Base-by-base conservation (phyloP, 2,797 vertebrate species). In the Acrocephalus scirpaceus region DNA sequence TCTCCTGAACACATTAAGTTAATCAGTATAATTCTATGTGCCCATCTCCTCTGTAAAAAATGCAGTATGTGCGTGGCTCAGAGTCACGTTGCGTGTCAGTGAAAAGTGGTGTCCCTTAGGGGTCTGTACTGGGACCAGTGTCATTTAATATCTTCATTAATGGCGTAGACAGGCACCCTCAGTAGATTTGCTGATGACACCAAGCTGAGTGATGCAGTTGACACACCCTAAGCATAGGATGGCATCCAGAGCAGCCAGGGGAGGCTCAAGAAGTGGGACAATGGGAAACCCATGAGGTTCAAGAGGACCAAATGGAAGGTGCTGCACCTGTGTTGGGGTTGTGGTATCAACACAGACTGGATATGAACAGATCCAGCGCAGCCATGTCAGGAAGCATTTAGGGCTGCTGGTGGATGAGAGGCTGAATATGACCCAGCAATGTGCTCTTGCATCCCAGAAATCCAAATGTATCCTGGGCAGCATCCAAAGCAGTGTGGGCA, bases 31-130 rank as follows among this genome's bases (percentile, higher is more conserved):
- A 79, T 40, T 65, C 18, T 51, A 6, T 14, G 10, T 38, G 8
- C 8, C 86, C 12, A 21, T 26, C 6, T 47, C 50, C 8, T 70
- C 10, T 47, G 17, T 60, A 54, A 84, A 70, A 73, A 77, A 30
- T 21, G 26, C 9, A 44, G 11, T 60, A 13, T 14, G 2, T n/a
- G 1, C 29, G 8, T 18, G 38, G 18, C 40, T 60, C 0, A 0
- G 25, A 53, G 53, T 66, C 34, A 47, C 0, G 0, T 13, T 42
- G 12, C 38, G 26, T 13, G 34, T 65, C 34, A 65, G 30, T 32
- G 18, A 77, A 57, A 84, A 72, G 21, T 12, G 3, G 1, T 21
- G 47, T 47, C 22, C 9, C 13, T 48, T 29, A 27, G 13, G 7
- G 22, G 11, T 36, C 30, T 34, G 5, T 45, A 32, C 0, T 47